These are phyloP conservation scores for Drosophila formosana DNA, from an alignment of 2,888 invertebrate genomes.

Conservation along the genomic window DNA sequence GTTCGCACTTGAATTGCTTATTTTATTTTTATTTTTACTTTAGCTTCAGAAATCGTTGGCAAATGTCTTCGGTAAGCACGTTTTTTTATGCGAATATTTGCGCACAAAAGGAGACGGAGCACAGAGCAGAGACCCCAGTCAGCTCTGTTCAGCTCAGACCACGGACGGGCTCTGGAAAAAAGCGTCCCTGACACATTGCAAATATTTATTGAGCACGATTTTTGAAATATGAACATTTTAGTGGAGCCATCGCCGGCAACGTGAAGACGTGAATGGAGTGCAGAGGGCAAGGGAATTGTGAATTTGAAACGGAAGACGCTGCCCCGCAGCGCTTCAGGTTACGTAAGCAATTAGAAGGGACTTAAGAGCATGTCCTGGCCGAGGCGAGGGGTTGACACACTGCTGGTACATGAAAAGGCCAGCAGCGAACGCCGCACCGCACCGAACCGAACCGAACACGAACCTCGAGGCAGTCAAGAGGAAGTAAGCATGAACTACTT, in stretches of 20 bases:
- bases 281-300: slow-evolving; percentile 7
- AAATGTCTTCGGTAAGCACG: slow-evolving; percentile 70
- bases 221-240: slow-evolving; percentile 75
- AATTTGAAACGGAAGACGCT: slow-evolving; percentile 50
- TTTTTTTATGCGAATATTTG: slow-evolving; percentile 57
- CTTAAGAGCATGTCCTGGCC: slow-evolving; percentile 51
- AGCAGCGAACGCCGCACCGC: slow-evolving; percentile 34
- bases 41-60: slow-evolving; percentile 47
- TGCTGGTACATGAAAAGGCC: slow-evolving; percentile 54
- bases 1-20: slow-evolving; percentile 55
- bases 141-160: not conserved
- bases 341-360: slow-evolving; percentile 79
- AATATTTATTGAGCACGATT: slow-evolving; percentile 80
- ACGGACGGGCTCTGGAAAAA: slow-evolving; percentile 1
- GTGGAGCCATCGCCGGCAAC: slow-evolving; percentile 27
- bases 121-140: not conserved
- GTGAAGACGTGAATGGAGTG: not conserved
- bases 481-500: slow-evolving; percentile 74
- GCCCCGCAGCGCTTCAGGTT: slow-evolving; percentile 65
- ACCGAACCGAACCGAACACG: slow-evolving; percentile 2
- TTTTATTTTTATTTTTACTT: slow-evolving; percentile 22
- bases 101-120: slow-evolving; percentile 25
- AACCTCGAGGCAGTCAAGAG: slow-evolving; percentile 60
- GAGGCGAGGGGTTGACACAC: slow-evolving; percentile 59
- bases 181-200: slow-evolving; percentile 49